phyloP scores from a whole-genome alignment of 2,888 invertebrate species.

The Agrotis clavis region DNA sequence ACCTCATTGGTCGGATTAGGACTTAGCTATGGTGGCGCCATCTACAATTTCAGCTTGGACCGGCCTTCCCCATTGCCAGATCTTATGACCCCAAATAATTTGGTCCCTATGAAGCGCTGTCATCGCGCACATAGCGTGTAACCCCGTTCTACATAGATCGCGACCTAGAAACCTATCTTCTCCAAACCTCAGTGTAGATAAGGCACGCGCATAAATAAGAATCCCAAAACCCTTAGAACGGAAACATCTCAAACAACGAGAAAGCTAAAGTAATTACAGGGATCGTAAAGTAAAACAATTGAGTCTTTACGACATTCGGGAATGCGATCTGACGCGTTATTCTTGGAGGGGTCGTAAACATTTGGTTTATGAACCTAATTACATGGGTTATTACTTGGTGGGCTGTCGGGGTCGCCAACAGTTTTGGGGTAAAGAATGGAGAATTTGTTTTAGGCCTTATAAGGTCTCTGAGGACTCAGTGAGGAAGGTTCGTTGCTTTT shows the following conservation, averaged over 20 bases:
- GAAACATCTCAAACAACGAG: constrained; percentile 27
- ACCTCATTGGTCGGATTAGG: no score
- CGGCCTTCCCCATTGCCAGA: no score
- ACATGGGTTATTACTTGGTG: constrained; percentile 61
- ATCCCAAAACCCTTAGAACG: background rate
- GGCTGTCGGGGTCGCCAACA: constrained; percentile 19
- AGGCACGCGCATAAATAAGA: background rate
- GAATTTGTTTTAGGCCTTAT: background rate
- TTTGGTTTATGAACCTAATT: constrained; percentile 66
- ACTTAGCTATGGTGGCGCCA: no score
- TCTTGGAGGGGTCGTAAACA: constrained; percentile 61
- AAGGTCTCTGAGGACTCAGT: background rate
- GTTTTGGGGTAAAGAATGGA: background rate
- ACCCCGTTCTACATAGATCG: background rate
- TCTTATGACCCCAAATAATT: no score
- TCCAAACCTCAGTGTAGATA: background rate
- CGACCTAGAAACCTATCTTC: background rate
- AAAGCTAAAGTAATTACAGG: constrained; percentile 60
- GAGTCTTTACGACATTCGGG: constrained; percentile 61
- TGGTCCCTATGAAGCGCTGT: no score
- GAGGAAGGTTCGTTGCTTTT: background rate
- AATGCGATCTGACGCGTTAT: constrained; percentile 60
- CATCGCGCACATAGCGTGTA: no score
- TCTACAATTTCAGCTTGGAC: no score
- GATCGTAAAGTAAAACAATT: constrained; percentile 64